phyloP scores from a whole-genome alignment of 2,113 vertebrate genomes.

The Dicrurus megarhynchus region DNA sequence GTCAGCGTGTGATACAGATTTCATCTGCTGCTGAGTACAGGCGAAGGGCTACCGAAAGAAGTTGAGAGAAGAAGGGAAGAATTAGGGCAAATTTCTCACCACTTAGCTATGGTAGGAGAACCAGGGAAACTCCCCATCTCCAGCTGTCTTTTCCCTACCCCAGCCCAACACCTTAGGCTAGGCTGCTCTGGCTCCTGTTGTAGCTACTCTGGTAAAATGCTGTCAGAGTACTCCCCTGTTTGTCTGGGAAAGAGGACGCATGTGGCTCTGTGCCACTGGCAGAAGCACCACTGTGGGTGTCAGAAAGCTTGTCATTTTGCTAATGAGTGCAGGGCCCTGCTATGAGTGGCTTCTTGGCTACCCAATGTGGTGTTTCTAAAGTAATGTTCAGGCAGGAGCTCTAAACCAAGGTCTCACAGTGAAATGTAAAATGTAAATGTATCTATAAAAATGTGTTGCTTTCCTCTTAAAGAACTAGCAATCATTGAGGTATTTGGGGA shows the following conservation, averaged over 20 bases:
- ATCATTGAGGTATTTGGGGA: not conserved
- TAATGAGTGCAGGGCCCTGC: not conserved
- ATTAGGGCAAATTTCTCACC: not conserved
- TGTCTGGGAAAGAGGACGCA: rapidly evolving
- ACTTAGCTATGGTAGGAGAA: not conserved
- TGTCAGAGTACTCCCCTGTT: too few species aligned
- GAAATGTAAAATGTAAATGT: not conserved
- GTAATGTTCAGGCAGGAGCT: not conserved
- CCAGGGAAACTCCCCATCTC: not conserved
- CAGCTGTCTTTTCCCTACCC: not conserved
- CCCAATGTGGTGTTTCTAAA: not conserved
- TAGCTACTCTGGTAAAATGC: not conserved
- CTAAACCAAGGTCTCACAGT: not conserved
- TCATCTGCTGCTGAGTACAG: not conserved
- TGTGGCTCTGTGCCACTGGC: not conserved
- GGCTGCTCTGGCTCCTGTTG: not conserved
- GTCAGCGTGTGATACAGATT: too few species aligned
- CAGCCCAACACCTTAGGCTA: not conserved
- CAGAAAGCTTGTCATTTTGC: not conserved
- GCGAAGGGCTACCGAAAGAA: not conserved
- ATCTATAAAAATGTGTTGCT: not conserved
- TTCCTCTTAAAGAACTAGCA: not conserved
- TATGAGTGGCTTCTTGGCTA: not conserved
- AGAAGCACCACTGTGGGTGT: not conserved
- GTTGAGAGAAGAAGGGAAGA: not conserved